Conservation (phyloP, 1,140 invertebrate genomes). For the Euura saliciscinereae region DNA sequence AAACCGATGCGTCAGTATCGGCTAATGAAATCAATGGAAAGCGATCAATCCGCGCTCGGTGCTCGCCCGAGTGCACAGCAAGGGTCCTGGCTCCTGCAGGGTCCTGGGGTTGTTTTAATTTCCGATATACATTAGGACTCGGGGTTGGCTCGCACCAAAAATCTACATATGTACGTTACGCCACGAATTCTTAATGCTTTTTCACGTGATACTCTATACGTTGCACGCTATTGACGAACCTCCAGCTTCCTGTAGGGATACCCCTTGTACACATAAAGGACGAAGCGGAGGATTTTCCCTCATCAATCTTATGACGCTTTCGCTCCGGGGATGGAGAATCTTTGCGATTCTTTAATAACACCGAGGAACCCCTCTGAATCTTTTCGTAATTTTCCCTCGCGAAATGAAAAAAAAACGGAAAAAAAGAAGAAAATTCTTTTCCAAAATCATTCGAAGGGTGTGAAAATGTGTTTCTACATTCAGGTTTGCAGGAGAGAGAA, state of each 20-base stretch:
- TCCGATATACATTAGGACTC: constrained; percentile 42
- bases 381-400: no score
- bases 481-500: neutral
- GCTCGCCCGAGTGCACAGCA: constrained; percentile 20
- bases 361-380: neutral
- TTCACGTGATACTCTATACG: neutral
- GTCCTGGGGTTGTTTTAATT: constrained; percentile 41
- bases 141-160: constrained; percentile 9
- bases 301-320: neutral
- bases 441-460: neutral
- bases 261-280: neutral
- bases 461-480: neutral
- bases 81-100: constrained; percentile 13
- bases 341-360: neutral
- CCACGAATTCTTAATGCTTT: neutral
- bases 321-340: neutral
- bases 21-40: constrained; percentile 52
- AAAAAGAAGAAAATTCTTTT: no score
- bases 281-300: neutral
- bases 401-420: no score
- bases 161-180: constrained; percentile 25
- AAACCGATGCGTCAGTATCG: constrained; percentile 39
- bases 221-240: neutral
- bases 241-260: neutral
- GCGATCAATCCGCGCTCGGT: constrained; percentile 29